Conservation (phyloP, 2,888 invertebrate species). For the Heliconius aoede region DNA sequence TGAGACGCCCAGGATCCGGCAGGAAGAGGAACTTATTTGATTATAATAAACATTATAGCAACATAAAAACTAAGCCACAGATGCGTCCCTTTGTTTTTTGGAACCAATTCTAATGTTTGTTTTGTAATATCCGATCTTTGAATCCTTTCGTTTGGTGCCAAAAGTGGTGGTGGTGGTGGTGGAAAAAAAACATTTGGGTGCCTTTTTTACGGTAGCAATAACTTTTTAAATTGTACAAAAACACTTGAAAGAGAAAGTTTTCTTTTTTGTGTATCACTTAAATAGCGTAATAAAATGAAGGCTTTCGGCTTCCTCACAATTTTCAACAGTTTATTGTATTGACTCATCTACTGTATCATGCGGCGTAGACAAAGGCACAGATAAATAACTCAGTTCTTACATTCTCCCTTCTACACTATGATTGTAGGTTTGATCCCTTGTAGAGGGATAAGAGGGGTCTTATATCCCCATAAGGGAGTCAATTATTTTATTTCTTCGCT, state of each 20-base stretch:
- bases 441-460: too few species aligned
- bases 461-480: too few species aligned
- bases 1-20: conserved; percentile 78
- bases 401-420: neutral
- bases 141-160: conserved; percentile 62
- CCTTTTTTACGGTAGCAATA: conserved; percentile 63
- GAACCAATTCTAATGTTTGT: conserved; percentile 65
- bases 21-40: conserved; percentile 82
- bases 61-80: conserved; percentile 73
- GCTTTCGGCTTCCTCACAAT: conserved; percentile 39
- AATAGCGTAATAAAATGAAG: conserved; percentile 40
- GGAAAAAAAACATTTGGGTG: conserved; percentile 46
- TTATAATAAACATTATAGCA: conserved; percentile 77
- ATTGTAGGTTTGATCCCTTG: too few species aligned
- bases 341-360: neutral
- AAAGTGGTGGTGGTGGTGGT: conserved; percentile 56
- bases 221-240: conserved; percentile 56
- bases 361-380: neutral
- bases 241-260: conserved; percentile 72
- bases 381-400: neutral
- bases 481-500: too few species aligned
- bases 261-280: conserved; percentile 46
- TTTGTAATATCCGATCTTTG: conserved; percentile 64
- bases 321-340: conserved; percentile 13
- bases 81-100: conserved; percentile 74